These are phyloP conservation scores for Chloroceryle amazona DNA, from an alignment of 2,797 vertebrate genomes.

Conservation along the genomic window DNA sequence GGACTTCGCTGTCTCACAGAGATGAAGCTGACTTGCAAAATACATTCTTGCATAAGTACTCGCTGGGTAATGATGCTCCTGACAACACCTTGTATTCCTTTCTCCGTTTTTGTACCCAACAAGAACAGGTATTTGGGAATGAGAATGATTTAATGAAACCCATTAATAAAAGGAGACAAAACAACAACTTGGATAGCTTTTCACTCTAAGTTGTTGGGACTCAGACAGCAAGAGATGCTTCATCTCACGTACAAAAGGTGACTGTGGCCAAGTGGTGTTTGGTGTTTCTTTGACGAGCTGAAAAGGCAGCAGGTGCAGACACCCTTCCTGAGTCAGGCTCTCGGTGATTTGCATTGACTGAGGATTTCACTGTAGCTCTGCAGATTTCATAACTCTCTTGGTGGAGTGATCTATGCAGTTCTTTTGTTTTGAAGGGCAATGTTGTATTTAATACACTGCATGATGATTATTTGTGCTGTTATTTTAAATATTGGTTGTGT, in stretches of 20 bases:
- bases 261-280: not conserved
- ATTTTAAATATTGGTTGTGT: not conserved
- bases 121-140: not conserved
- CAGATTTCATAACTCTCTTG: not conserved
- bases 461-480: not conserved
- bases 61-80: not conserved
- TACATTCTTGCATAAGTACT: not conserved
- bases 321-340: slow-evolving; percentile 27
- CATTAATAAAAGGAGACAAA: not conserved
- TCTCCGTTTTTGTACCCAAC: not conserved
- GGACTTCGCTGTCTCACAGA: not conserved
- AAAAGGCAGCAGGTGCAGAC: not conserved
- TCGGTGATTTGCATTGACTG: not conserved
- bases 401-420: not conserved
- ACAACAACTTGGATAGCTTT: not conserved
- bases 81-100: not conserved
- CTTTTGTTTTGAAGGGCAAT: not conserved
- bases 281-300: not conserved
- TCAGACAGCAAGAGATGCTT: not conserved
- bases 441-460: not conserved
- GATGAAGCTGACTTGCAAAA: not conserved
- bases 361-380: slow-evolving; percentile 23
- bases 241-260: not conserved
- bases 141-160: not conserved
- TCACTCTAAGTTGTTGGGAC: not conserved